Evolutionary conservation across 2,888 invertebrate species (phyloP).

Genomic region (Cecidostiba fungosa): DNA sequence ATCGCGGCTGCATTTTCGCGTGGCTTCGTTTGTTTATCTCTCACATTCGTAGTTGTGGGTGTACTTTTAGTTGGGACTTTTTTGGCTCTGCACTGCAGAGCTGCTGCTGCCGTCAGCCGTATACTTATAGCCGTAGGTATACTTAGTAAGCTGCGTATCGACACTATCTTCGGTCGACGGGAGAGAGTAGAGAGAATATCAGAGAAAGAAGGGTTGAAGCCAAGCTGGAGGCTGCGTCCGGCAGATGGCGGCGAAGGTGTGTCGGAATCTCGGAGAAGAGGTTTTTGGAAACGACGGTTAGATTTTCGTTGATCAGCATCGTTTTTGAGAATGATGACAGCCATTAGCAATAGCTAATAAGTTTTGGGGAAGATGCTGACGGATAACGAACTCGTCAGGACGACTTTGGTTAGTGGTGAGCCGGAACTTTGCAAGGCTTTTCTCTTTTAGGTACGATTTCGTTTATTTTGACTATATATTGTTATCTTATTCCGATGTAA

Average conservation of each 20-base stretch:
- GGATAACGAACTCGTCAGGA: constrained; percentile 61
- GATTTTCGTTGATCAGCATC: background rate
- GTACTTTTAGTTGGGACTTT: too few species aligned
- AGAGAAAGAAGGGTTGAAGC: background rate
- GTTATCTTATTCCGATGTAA: too few species aligned
- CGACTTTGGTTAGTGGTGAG: constrained; percentile 72
- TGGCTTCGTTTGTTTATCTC: constrained; percentile 5
- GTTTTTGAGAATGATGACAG: too few species aligned
- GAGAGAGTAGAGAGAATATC: background rate
- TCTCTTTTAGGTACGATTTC: constrained; percentile 74
- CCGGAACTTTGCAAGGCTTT: constrained; percentile 70
- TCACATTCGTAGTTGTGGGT: too few species aligned
- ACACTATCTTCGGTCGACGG: background rate
- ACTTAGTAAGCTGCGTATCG: too few species aligned
- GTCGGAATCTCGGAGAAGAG: background rate
- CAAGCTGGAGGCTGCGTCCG: constrained; percentile 25
- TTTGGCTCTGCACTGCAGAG: too few species aligned
- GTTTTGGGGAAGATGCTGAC: constrained; percentile 55
- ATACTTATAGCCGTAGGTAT: too few species aligned
- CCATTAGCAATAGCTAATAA: too few species aligned
- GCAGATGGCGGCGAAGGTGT: constrained; percentile 44
- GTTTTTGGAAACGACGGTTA: background rate
- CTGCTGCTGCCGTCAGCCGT: background rate
- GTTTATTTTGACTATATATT: too few species aligned
- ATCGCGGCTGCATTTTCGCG: background rate